phyloP scores from a whole-genome alignment of 2,797 vertebrate species.

The Danio aesculapii region DNA sequence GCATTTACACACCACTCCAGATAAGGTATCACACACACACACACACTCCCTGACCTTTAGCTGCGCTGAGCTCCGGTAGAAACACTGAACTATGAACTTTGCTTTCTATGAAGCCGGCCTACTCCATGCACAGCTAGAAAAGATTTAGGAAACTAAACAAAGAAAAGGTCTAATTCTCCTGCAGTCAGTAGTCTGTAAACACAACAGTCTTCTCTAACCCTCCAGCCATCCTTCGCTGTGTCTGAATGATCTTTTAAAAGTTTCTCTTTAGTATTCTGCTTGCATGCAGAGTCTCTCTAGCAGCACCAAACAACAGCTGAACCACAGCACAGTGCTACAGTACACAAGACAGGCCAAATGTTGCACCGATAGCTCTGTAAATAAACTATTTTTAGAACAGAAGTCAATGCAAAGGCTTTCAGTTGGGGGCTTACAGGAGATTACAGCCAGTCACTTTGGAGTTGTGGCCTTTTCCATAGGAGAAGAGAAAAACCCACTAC shows the following conservation, averaged over 20 bases:
- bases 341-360: constrained; percentile 1
- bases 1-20: constrained; percentile 43
- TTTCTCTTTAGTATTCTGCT: constrained; percentile 32
- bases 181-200: background rate
- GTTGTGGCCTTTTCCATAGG: constrained; percentile 18
- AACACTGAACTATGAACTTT: constrained; percentile 48
- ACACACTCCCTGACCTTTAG: constrained; percentile 53
- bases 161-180: background rate
- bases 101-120: constrained; percentile 13
- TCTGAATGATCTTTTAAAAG: background rate
- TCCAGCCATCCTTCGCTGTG: background rate
- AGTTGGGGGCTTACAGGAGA: background rate
- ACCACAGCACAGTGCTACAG: background rate
- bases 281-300: background rate
- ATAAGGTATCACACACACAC: constrained; percentile 49
- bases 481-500: constrained; percentile 13
- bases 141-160: background rate
- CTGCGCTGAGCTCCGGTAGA: constrained; percentile 36
- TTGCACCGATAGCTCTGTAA: constrained; percentile 19
- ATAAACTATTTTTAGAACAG: constrained; percentile 54
- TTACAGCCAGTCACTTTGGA: constrained; percentile 12
- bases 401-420: constrained; percentile 34
- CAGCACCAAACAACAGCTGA: constrained; percentile 12
- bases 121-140: background rate
- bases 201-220: background rate